Evolutionary conservation across 2,113 vertebrate species (phyloP).

Genomic region (Tor tambroides): DNA sequence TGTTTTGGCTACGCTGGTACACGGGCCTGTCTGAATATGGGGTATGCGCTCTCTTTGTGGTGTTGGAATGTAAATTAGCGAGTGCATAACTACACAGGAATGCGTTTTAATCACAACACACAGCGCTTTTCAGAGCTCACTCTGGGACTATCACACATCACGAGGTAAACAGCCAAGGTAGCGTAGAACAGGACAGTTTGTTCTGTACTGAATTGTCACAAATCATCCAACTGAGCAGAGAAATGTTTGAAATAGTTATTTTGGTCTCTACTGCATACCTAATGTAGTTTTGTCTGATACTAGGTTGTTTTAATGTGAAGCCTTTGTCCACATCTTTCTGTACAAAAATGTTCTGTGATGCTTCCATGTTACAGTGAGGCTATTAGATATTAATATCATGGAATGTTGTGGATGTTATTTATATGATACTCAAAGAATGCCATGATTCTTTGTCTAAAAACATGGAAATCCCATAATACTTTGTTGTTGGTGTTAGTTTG

Average conservation of each 20-base stretch:
- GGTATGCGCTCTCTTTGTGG: constrained; percentile 40
- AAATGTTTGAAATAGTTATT: constrained; percentile 48
- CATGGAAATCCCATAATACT: neutral
- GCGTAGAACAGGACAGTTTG: constrained; percentile 36
- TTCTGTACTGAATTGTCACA: constrained; percentile 28
- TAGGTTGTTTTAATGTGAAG: neutral
- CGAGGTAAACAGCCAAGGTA: constrained; percentile 49
- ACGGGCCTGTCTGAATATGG: constrained; percentile 43
- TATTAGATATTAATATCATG: neutral
- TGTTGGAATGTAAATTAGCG: constrained; percentile 60
- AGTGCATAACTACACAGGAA: constrained; percentile 55
- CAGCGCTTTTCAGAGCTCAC: constrained; percentile 27
- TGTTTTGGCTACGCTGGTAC: constrained; percentile 37
- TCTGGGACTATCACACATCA: constrained; percentile 35
- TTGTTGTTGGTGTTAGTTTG: neutral
- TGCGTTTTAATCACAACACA: constrained; percentile 49
- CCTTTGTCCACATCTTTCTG: neutral
- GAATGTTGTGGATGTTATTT: neutral
- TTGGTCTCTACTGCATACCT: constrained; percentile 18
- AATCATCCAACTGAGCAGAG: constrained; percentile 4
- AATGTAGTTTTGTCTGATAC: constrained; percentile 25
- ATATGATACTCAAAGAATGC: neutral
- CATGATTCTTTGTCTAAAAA: neutral
- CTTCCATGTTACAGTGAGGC: neutral
- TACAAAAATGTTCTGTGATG: neutral